Evolutionary conservation across 2,797 vertebrate genomes (phyloP), one percentile per base, ranked within the genome.

Genomic region (Manis pentadactyla): DNA sequence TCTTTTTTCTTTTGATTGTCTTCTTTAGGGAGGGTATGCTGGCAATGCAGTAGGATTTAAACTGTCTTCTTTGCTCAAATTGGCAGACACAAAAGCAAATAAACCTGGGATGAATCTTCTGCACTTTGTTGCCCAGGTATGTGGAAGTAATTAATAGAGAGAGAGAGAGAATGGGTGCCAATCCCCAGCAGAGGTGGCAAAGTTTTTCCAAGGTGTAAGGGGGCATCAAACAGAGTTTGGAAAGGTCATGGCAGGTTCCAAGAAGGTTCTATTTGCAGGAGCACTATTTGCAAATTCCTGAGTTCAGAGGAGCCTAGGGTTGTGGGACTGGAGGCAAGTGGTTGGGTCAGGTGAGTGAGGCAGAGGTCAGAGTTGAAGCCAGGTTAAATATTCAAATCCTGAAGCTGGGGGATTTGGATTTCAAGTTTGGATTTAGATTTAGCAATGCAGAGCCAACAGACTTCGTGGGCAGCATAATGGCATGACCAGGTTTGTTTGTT

Each of bases 21-120:
- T 95, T 97, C 97, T 96, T 96, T 98, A 99, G 99, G 99, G 99
- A 79, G 99, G 99, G 49, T 99, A 99, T 59, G 99, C 99, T 63
- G 99, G 99, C 96, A 99, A 99, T 39, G 99, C 99, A 17, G 99
- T 99, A 92, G 99, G 99, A 78, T 99, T 99, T 98, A 99, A 99
- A 93, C 98, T 99, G 86, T 99, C 99, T 0, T 99, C 99, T 0
- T 99, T 99, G 95, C 99, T 99, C 94, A 99, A 99, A 53, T 93
- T 99, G 98, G 99, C 99, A 14, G 99, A 99, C 98, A 99, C 99
- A 25, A 99, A 99, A 98, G 99, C 99, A 97, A 99, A 99, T 99
- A 99, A 99, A 96, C 99, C 99, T 1, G 99, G 99, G 85, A 99
- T 99, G 99, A 99, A 99, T 97, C 99, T 99, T 97, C 99, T 99